Evolutionary conservation across 2,113 vertebrate species (phyloP).

Genomic region (Sander lucioperca): DNA sequence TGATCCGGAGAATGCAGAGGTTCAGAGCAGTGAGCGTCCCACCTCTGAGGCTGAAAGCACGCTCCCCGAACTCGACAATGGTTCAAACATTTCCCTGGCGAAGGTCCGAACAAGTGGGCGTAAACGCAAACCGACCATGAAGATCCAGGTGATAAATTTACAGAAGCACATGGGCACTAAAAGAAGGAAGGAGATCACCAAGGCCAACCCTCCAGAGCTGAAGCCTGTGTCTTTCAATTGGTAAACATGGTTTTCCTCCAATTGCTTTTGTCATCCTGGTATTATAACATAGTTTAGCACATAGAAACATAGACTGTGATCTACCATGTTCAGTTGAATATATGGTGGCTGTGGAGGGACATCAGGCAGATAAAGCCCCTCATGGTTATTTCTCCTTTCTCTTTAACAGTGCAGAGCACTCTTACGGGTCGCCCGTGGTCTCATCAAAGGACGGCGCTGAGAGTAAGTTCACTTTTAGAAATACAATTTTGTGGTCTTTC

Average conservation of each 20-base stretch:
- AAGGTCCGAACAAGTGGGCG: slow-evolving; percentile 75
- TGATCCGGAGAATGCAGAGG: not conserved
- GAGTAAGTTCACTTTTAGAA: slow-evolving; percentile 37
- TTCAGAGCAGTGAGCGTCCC: not conserved
- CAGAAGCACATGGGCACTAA: slow-evolving; percentile 59
- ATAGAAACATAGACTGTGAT: not conserved
- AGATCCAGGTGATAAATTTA: slow-evolving; percentile 71
- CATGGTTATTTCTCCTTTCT: not conserved
- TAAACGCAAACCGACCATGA: slow-evolving; percentile 76
- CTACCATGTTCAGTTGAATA: not conserved
- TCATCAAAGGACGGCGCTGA: slow-evolving; percentile 38
- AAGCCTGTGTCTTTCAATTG: slow-evolving; percentile 42
- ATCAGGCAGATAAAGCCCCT: not conserved
- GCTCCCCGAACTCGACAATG: not conserved
- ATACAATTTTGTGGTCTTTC: not conserved
- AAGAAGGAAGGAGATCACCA: slow-evolving; percentile 9
- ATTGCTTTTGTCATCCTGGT: not conserved
- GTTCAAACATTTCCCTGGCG: not conserved
- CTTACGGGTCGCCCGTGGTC: slow-evolving; percentile 61
- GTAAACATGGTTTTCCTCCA: slow-evolving; percentile 42
- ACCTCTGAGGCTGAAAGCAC: not conserved
- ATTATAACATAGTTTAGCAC: not conserved
- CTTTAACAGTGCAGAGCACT: slow-evolving; percentile 72
- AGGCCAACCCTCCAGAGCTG: not conserved
- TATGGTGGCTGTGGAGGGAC: not conserved